Base-by-base conservation (phyloP, 1,140 invertebrate species). In the Parasteatoda tepidariorum region DNA sequence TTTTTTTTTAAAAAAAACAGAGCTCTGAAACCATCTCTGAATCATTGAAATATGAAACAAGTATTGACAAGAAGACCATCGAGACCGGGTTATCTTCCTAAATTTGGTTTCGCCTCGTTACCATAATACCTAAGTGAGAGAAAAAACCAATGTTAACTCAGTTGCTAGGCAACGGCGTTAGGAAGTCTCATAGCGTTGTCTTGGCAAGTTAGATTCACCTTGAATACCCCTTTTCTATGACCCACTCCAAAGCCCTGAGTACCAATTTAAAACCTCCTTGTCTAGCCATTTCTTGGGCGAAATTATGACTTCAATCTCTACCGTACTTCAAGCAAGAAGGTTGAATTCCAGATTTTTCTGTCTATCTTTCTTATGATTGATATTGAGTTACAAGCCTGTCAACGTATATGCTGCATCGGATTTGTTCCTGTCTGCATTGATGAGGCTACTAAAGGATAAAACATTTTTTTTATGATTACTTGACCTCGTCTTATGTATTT, bases 231-330 rank as follows among this genome's bases (percentile, higher is more conserved):
- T 9, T 48, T 18, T 48, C 18, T 18, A 48, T 13, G 18, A 18
- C 9, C 66, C 22, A 68, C 66, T 38, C 41, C 26, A 68, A 68
- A 24, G 24, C 34, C 24, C 11, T 34, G 26, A 38, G 34, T 18
- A 38, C n/a, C 34, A 28, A 38, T 48, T 38, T 33, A 41, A 48
- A 38, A 22, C 34, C 33, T 34, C 66, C 38, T 38, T 68, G 31
- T 34, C 34, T 13, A 68, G 38, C 18, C 22, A 15, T 30, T 31
- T 31, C 62, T 24, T 34, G 31, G n/a, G 62, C 62, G 30, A 66
- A 66, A 66, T 66, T 66, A 66, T 66, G 66, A 26, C 66, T 68
- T 68, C 34, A 68, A 68, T 68, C 66, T 68, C 33, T 68, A 33
- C 34, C 9, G 38, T 4, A 48, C 38, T 48, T 48, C 38, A 48